Percentiles rank a stretch among this genome's conserved stretches.
Conservation (phyloP, 2,113 vertebrate genomes). For the Butorides virescens region DNA sequence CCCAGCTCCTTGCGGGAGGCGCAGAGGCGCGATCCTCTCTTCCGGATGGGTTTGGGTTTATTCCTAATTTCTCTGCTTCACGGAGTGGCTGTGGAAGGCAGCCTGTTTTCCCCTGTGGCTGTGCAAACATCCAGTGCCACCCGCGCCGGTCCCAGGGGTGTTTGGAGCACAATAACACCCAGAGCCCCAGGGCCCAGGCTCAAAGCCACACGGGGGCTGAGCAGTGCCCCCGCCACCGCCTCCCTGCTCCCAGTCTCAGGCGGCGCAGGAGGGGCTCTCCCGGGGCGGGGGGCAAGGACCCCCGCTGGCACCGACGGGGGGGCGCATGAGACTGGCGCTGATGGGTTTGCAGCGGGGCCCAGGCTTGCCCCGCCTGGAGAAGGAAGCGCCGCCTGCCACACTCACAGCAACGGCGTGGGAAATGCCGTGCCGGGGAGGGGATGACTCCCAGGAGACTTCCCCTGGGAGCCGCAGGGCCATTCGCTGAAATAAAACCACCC, state of each 20-base stretch:
- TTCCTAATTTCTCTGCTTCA: not conserved
- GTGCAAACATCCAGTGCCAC: fast-evolving
- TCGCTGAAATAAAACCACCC: not conserved
- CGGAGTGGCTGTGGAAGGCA: not conserved
- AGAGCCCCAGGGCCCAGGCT: not conserved
- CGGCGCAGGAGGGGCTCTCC: not conserved
- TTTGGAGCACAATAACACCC: not conserved
- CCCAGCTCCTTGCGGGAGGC: not conserved
- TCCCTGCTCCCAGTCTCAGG: not conserved
- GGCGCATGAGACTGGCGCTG: not conserved
- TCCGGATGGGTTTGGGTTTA: not conserved
- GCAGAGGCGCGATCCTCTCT: not conserved
- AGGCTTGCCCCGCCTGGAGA: not conserved
- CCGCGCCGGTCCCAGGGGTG: not conserved
- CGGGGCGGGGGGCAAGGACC: fast-evolving
- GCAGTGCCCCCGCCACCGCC: not conserved
- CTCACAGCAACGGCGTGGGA: not conserved
- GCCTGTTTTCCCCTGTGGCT: fast-evolving
- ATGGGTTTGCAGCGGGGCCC: not conserved
- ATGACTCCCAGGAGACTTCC: not conserved
- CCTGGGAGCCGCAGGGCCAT: not conserved
- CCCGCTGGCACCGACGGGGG: not conserved
- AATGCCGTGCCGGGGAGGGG: not conserved
- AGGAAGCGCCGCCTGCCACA: fast-evolving
- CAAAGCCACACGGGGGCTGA: not conserved